phyloP scores from a whole-genome alignment of 2,888 invertebrate genomes.

The Volucella zonaria region DNA sequence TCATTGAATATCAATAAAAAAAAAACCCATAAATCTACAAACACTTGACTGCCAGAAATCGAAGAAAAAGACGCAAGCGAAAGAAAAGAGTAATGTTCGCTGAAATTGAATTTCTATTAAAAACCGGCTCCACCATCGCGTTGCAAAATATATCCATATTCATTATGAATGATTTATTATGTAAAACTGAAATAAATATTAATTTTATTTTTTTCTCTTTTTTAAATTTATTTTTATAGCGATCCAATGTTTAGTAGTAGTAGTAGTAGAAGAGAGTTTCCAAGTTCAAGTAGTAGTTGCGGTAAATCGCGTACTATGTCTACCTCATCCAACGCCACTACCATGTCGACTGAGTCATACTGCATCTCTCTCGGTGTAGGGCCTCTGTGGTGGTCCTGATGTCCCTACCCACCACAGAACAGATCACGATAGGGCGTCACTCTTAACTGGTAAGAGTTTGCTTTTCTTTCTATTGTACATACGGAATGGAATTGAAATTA shows the following conservation, averaged over 20 bases:
- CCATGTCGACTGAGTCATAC: slow-evolving; percentile 88
- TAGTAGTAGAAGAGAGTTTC: slow-evolving; percentile 81
- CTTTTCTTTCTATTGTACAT: neutral
- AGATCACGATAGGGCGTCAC: slow-evolving; percentile 83
- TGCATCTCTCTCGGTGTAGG: slow-evolving; percentile 97
- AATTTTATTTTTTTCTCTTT: slow-evolving; percentile 11
- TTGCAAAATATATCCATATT: slow-evolving; percentile 7
- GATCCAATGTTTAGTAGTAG: slow-evolving; percentile 83
- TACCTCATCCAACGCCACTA: slow-evolving; percentile 86
- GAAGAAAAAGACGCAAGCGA: neutral
- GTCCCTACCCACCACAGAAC: slow-evolving; percentile 89
- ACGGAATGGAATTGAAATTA: neutral
- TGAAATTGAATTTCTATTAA: too few species aligned
- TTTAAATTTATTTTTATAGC: slow-evolving; percentile 76
- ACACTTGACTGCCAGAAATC: neutral
- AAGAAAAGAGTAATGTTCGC: neutral
- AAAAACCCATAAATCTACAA: too few species aligned
- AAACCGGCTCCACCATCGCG: slow-evolving; percentile 11
- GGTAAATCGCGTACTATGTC: slow-evolving; percentile 81
- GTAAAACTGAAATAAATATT: slow-evolving; percentile 19
- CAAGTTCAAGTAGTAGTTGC: slow-evolving; percentile 79
- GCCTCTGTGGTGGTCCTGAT: slow-evolving; percentile 99
- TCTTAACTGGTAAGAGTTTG: slow-evolving; percentile 81
- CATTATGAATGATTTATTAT: neutral
- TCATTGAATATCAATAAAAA: too few species aligned